Conservation (phyloP, 2,113 vertebrate genomes). For the Cyanoramphus novaezelandiae region DNA sequence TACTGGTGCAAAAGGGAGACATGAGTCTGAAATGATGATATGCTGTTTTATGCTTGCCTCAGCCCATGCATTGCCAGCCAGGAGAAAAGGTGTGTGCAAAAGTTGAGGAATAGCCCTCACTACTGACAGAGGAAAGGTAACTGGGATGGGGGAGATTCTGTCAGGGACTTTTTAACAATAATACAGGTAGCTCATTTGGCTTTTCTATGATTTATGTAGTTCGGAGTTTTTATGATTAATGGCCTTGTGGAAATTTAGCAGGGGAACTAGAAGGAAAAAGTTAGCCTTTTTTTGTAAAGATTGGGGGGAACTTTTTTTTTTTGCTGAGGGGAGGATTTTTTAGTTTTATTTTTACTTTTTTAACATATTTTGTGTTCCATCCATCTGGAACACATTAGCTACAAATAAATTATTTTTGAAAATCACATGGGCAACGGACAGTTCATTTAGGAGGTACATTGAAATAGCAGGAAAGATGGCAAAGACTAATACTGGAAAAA, state of each 20-base stretch:
- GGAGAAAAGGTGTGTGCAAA: background rate
- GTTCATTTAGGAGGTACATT: background rate
- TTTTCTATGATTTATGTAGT: slow-evolving; percentile 8
- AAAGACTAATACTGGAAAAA: background rate
- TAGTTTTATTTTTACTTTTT: background rate
- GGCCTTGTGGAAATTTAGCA: background rate
- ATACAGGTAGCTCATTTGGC: background rate
- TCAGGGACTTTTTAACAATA: background rate
- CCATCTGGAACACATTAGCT: slow-evolving; percentile 76
- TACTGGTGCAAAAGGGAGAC: background rate
- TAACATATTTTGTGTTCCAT: slow-evolving; percentile 49
- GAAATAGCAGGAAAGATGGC: background rate
- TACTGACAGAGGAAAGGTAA: background rate
- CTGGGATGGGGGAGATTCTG: background rate
- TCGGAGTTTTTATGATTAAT: background rate
- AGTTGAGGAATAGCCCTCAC: background rate
- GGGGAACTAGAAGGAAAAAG: background rate
- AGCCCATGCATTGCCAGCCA: background rate
- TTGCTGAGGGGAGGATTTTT: background rate
- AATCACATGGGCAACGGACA: background rate
- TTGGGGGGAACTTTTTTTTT: background rate
- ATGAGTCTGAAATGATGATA: background rate
- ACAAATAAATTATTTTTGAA: slow-evolving; percentile 83
- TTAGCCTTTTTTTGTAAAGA: background rate
- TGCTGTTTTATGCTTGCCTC: background rate